Conservation (phyloP, 2,113 vertebrate species). For the Crotalus helleri region DNA sequence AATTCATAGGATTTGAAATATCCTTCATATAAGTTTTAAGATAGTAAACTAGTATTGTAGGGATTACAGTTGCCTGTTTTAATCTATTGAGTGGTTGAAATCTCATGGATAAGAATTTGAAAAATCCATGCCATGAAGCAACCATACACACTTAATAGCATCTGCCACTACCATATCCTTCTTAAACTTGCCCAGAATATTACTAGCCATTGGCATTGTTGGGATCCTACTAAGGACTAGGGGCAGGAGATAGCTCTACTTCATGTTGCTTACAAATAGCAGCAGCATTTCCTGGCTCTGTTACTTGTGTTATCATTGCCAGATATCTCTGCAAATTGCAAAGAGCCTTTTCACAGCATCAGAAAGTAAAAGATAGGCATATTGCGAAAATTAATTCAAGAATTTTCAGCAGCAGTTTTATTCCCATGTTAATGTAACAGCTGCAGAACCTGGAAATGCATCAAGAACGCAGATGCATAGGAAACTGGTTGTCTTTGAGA, state of each 20-base stretch:
- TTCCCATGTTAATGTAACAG: background rate
- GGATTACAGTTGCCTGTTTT: background rate
- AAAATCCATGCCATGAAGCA: background rate
- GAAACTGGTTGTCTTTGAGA: background rate
- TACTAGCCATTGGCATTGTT: background rate
- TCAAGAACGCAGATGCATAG: background rate
- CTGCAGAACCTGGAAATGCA: constrained; percentile 2
- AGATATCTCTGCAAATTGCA: background rate
- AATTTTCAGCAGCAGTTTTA: background rate
- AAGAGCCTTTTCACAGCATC: background rate
- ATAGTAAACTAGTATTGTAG: background rate
- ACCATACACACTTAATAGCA: background rate
- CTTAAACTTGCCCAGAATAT: background rate
- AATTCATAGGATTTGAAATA: background rate
- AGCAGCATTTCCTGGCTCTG: background rate
- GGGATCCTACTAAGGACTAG: background rate
- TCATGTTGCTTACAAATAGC: background rate
- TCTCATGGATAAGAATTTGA: background rate
- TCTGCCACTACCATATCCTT: background rate
- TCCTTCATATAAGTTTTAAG: background rate
- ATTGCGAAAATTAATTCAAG: background rate
- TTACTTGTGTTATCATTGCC: background rate
- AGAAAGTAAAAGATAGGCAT: background rate
- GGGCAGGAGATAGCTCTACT: background rate
- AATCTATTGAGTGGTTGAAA: background rate